Evolutionary conservation across 1,140 invertebrate genomes (phyloP), one percentile per base, ranked within the genome.

Genomic region (Drosophila biarmipes): DNA sequence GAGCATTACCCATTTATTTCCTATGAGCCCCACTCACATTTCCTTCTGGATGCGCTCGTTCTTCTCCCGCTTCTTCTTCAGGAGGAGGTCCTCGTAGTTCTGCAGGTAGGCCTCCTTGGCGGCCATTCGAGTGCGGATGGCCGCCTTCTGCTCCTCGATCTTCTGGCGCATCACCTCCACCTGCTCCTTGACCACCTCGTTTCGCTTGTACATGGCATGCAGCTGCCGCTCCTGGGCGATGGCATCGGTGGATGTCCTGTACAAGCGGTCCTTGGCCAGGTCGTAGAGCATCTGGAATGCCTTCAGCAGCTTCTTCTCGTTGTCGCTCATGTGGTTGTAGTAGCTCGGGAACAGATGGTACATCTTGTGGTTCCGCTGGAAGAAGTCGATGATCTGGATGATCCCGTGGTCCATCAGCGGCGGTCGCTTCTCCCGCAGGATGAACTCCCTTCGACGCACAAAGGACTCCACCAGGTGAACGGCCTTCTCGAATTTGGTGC

Each of bases 351-450:
- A 80, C 0, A 80, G 17, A 0, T 34, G 10, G 19, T 54, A 48
- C 35, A 89, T 79, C 4, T 53, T 10, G 3, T n/a, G 1, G 49
- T 89, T 45, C 0, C 19, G 35, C 42, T 84, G 84, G 17, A 89
- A 89, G 40, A 56, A 89, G 24, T 89, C 84, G n/a, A 89, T 84
- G 19, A 89, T 89, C 11, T 52, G 31, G 10, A 87, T 72, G 29
- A 81, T 75, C 3, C 82, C 74, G 15, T 76, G 78, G 35, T 87
- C 82, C 37, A 61, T 52, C 6, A 87, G 43, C 0, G 82, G 82
- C 4, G 56, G 48, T 10, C 82, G 57, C 5, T 54, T 27, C 4
- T 79, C 62, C 31, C 21, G 58, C 10, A 81, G 2, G 7, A 87
- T 82, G 27, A 58, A 68, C 8, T 59, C 45, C 6, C 74, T 52